phyloP scores from a whole-genome alignment of 37 sponge, comb jelly and placozoan genomes.

The Chondrosia reniformis region DNA sequence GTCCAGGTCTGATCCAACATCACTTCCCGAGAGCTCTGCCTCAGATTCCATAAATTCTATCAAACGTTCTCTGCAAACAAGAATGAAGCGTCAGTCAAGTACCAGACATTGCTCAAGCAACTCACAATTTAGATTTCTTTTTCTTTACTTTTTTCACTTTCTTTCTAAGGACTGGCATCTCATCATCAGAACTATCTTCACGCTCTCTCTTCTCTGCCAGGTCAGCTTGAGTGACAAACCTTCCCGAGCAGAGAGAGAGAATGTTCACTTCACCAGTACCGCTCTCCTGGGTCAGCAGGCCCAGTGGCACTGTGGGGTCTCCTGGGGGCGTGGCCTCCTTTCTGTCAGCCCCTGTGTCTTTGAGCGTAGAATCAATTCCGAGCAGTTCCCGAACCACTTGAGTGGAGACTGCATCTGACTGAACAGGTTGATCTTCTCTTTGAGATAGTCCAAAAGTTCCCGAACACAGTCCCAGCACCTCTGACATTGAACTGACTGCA shows the following conservation, averaged over 20 bases:
- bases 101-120: neutral
- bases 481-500: neutral
- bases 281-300: neutral
- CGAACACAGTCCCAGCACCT: slow-evolving; percentile 51
- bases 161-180: slow-evolving; percentile 52
- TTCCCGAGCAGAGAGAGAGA: slow-evolving; percentile 59
- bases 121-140: neutral
- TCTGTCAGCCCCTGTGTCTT: neutral
- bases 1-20: slow-evolving; percentile 58
- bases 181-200: slow-evolving; percentile 37
- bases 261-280: slow-evolving; percentile 20
- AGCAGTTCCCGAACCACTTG: slow-evolving; percentile 45
- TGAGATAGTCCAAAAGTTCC: slow-evolving; percentile 25
- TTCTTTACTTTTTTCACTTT: slow-evolving; percentile 13
- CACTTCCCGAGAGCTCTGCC: slow-evolving; percentile 87
- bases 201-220: slow-evolving; percentile 11
- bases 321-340: neutral
- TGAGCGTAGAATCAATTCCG: neutral
- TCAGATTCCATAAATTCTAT: slow-evolving; percentile 85
- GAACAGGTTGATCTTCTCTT: neutral
- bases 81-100: neutral
- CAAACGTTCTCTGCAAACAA: slow-evolving; percentile 44
- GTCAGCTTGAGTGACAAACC: slow-evolving; percentile 26
- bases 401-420: slow-evolving; percentile 13
- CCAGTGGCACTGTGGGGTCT: neutral